phyloP scores from a whole-genome alignment of 2,888 invertebrate genomes.

The Watsonalla cultraria region DNA sequence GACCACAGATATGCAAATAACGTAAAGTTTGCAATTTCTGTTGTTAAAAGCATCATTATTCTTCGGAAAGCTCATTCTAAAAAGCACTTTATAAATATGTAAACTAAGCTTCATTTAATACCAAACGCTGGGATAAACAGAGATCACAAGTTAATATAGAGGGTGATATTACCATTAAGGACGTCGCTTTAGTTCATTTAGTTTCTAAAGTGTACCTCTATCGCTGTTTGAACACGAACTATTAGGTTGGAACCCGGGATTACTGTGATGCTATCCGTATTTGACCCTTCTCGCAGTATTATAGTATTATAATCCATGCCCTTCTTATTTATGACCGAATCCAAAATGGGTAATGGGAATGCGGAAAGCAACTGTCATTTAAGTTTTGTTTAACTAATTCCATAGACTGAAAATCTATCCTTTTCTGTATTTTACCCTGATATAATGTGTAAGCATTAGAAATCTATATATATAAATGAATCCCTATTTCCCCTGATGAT shows the following conservation, averaged over 20 bases:
- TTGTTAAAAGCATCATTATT: background rate
- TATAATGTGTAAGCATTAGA: no score
- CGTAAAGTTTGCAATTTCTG: background rate
- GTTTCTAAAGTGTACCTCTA: constrained; percentile 48
- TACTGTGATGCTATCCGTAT: constrained; percentile 44
- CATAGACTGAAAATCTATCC: background rate
- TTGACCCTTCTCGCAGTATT: constrained; percentile 43
- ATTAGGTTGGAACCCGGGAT: constrained; percentile 54
- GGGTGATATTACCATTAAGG: constrained; percentile 42
- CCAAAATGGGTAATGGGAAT: constrained; percentile 34
- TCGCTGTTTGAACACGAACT: constrained; percentile 59
- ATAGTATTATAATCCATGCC: constrained; percentile 53
- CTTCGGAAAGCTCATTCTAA: background rate
- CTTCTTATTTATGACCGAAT: constrained; percentile 42
- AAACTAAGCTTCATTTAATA: background rate
- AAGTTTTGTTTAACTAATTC: background rate
- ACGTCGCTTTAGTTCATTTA: constrained; percentile 46
- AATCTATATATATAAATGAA: no score
- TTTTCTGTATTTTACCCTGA: no score
- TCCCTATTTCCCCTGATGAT: no score
- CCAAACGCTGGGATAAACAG: background rate
- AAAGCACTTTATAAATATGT: background rate
- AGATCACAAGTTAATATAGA: constrained; percentile 10
- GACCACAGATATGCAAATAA: background rate
- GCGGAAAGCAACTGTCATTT: constrained; percentile 5